phyloP scores from a whole-genome alignment of 1,140 invertebrate species.

The Vanessa tameamea region DNA sequence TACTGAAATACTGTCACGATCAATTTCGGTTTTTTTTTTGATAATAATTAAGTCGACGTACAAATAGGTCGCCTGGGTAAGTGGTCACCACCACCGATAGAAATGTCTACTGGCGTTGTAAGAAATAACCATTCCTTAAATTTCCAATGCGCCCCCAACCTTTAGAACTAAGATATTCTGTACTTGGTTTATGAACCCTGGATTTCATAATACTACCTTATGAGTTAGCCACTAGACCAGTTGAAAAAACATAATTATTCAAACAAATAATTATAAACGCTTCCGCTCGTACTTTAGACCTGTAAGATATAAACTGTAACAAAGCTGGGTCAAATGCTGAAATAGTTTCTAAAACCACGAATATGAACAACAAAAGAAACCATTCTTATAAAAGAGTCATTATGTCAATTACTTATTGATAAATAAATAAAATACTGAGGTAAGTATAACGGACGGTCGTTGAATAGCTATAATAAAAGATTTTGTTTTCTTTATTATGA shows the following conservation, averaged over 20 bases:
- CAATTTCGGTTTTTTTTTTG: too few species aligned
- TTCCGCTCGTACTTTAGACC: not conserved
- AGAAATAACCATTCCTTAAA: too few species aligned
- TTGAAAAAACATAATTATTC: too few species aligned
- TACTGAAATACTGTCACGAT: too few species aligned
- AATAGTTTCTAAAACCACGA: constrained; percentile 11
- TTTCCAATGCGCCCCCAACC: too few species aligned
- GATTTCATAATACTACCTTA: too few species aligned
- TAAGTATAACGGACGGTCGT: not conserved
- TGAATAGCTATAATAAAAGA: not conserved
- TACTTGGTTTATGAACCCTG: too few species aligned
- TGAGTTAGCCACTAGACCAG: not conserved
- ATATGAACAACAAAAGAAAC: constrained; percentile 11
- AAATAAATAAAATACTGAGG: constrained; percentile 1
- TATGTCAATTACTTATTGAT: constrained; percentile 4
- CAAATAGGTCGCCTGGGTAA: too few species aligned
- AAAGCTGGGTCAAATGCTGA: not conserved
- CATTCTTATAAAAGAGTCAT: not conserved
- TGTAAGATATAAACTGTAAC: not conserved
- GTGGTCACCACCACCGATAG: too few species aligned
- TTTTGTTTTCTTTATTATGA: not conserved
- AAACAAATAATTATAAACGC: not conserved
- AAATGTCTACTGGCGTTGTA: too few species aligned
- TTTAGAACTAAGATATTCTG: too few species aligned
- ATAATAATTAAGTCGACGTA: too few species aligned